Conservation (phyloP, 2,888 invertebrate genomes). For the Chorisops tibialis region DNA sequence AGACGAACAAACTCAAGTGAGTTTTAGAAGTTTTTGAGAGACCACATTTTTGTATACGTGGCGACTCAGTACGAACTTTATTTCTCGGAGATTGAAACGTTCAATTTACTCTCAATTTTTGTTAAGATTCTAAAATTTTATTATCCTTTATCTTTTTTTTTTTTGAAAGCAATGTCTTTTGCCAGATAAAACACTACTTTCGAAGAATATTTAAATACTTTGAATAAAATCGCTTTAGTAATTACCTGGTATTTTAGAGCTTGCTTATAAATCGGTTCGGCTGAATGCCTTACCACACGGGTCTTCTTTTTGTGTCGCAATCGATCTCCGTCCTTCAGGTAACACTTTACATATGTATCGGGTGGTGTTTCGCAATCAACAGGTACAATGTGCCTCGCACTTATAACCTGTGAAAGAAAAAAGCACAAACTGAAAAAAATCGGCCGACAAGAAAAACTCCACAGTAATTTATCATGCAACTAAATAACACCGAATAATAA, state of each 20-base stretch:
- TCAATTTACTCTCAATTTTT: too few species aligned
- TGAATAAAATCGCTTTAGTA: not conserved
- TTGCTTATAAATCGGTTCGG: conserved; percentile 83
- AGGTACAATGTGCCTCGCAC: conserved; percentile 65
- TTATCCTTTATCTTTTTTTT: too few species aligned
- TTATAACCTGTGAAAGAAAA: conserved; percentile 55
- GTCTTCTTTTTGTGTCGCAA: conserved; percentile 92
- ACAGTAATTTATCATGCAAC: not conserved
- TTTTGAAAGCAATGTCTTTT: too few species aligned
- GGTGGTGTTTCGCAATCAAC: conserved; percentile 70
- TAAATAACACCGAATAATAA: not conserved
- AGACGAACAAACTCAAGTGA: too few species aligned
- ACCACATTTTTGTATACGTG: too few species aligned
- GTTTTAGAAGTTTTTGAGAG: too few species aligned
- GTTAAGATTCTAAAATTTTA: too few species aligned
- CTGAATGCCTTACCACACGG: conserved; percentile 73
- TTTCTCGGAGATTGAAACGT: too few species aligned
- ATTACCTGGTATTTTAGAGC: conserved; percentile 77
- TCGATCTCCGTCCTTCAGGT: conserved; percentile 82
- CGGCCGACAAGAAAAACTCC: not conserved
- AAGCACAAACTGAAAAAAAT: not conserved
- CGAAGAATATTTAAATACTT: too few species aligned
- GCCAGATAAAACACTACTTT: too few species aligned
- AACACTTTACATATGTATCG: conserved; percentile 93
- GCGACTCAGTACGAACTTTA: too few species aligned